These are phyloP conservation scores for Haemorhous mexicanus DNA, from an alignment of 2,113 vertebrate species.

Conservation along the genomic window DNA sequence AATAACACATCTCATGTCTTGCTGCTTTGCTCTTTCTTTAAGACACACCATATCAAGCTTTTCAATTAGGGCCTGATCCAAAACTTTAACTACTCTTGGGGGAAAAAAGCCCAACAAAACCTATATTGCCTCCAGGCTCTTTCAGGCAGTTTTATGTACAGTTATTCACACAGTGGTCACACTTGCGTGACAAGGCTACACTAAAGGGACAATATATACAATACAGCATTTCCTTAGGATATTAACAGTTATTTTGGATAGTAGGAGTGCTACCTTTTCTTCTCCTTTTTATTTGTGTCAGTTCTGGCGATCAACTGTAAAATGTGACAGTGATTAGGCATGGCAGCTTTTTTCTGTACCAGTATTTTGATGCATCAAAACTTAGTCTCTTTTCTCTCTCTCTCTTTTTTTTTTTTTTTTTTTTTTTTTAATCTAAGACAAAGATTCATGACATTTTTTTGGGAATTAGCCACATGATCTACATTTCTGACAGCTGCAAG, in stretches of 20 bases:
- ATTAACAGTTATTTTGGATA: neutral
- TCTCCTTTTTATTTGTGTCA: constrained; percentile 22
- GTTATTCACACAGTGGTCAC: neutral
- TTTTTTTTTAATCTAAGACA: neutral
- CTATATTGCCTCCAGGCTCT: neutral
- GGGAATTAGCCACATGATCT: neutral
- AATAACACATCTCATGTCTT: constrained; percentile 2
- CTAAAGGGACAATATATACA: neutral
- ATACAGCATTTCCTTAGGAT: constrained; percentile 23
- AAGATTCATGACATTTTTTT: neutral
- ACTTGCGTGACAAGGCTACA: constrained; percentile 30
- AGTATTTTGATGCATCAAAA: neutral
- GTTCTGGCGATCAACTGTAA: neutral
- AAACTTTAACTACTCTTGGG: constrained; percentile 2
- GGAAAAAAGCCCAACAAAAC: neutral
- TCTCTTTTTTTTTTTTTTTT: fast-evolving
- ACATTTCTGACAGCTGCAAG: neutral
- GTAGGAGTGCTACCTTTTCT: constrained; percentile 6
- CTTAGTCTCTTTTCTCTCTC: neutral
- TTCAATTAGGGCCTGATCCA: constrained; percentile 17
- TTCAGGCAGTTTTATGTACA: neutral
- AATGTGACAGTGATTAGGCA: constrained; percentile 35
- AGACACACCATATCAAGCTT: constrained; percentile 2
- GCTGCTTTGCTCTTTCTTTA: neutral
- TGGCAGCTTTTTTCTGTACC: constrained; percentile 12